A percentile compares a stretch with the other conserved stretches of the same genome.
phyloP scores from a whole-genome alignment of 2,113 vertebrate genomes.

The Noturus placidus region DNA sequence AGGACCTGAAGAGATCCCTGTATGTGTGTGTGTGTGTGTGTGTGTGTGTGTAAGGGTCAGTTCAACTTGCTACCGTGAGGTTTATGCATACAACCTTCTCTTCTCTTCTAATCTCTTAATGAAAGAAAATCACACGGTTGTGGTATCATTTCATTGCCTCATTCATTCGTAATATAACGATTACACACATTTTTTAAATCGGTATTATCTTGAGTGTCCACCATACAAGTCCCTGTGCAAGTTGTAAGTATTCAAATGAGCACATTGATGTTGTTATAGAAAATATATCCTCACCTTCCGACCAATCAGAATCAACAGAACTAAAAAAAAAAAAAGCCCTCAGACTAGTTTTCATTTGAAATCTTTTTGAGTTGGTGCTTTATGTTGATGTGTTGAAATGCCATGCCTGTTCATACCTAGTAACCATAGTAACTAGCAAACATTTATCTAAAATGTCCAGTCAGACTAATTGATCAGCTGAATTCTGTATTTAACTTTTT shows the following conservation, averaged over 20 bases:
- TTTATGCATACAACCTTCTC: not conserved
- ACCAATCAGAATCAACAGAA: not conserved
- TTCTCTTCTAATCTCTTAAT: not conserved
- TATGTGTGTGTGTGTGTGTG: not conserved
- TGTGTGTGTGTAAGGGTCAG: not conserved
- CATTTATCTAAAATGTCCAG: not conserved
- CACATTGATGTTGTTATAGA: not conserved
- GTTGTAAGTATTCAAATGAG: not conserved
- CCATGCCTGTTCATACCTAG: not conserved
- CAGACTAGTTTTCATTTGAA: not conserved
- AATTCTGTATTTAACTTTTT: not conserved
- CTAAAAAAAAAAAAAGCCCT: not conserved
- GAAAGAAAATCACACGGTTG: not conserved
- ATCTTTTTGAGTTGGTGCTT: not conserved
- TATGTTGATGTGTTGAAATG: not conserved
- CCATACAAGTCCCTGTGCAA: not conserved
- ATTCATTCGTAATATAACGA: not conserved
- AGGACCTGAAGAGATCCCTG: not conserved
- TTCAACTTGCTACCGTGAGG: not conserved
- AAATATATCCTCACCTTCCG: too few species aligned
- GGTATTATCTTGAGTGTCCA: not conserved
- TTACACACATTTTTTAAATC: not conserved
- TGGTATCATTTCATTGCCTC: not conserved
- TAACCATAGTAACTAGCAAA: not conserved
- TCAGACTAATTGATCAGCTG: not conserved